Conservation (phyloP, 1,140 invertebrate genomes). For the Drosophila equinoxialis region DNA sequence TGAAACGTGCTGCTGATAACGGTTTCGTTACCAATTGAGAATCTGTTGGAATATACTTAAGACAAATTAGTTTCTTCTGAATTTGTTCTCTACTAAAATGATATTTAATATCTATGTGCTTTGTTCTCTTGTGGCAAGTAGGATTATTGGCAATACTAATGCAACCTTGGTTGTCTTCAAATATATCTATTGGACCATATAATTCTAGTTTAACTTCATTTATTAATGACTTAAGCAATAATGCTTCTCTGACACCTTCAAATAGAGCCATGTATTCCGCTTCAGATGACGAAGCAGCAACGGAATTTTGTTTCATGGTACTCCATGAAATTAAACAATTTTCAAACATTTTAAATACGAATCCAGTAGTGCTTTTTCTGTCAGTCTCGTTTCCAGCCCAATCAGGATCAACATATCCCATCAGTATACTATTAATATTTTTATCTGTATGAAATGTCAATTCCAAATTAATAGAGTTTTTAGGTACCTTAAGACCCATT, state of each 20-base stretch:
- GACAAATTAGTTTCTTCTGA: too few relatives aligned
- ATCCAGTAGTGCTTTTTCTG: slow-evolving; percentile 49
- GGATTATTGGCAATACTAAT: slow-evolving; percentile 32
- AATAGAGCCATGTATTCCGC: slow-evolving; percentile 1
- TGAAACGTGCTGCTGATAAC: too few relatives aligned
- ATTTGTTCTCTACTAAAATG: too few relatives aligned
- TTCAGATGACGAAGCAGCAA: too few relatives aligned
- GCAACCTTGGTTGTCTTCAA: slow-evolving; percentile 25
- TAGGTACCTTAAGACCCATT: background rate
- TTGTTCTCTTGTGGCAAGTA: slow-evolving; percentile 27
- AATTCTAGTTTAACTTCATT: slow-evolving; percentile 24
- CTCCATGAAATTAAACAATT: slow-evolving; percentile 32
- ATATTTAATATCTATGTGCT: slow-evolving; percentile 13
- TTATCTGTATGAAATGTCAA: slow-evolving; percentile 25
- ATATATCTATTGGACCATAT: slow-evolving; percentile 26
- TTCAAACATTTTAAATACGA: slow-evolving; percentile 39
- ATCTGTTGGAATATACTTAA: too few relatives aligned
- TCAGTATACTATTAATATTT: slow-evolving; percentile 20
- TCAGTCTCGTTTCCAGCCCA: too few relatives aligned
- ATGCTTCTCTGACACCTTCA: slow-evolving; percentile 6
- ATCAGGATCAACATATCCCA: slow-evolving; percentile 30
- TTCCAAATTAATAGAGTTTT: slow-evolving; percentile 25
- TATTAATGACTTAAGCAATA: slow-evolving; percentile 19
- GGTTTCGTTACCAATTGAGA: too few relatives aligned
- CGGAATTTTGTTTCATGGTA: too few relatives aligned